A percentile compares a stretch with the other conserved stretches of the same genome.
phyloP scores from a whole-genome alignment of 2,888 invertebrate species.

The Sphaerophoria rueppellii region DNA sequence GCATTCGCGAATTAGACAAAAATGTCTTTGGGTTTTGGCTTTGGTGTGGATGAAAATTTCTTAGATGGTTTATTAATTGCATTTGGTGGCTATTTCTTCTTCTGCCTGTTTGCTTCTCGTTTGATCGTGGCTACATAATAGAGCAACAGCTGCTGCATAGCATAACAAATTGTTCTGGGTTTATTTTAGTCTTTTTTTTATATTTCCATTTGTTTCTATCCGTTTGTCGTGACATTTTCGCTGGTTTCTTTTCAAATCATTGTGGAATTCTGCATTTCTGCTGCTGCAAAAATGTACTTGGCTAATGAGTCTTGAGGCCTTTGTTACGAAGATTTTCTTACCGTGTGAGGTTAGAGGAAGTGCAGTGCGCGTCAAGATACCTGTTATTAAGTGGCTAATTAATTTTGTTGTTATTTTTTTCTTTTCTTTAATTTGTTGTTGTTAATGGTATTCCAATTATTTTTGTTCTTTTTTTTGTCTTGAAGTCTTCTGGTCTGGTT shows the following conservation, averaged over 20 bases:
- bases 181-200: conserved; percentile 15
- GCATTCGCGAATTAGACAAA: conserved; percentile 62
- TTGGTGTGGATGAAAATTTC: conserved; percentile 30
- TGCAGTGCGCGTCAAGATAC: conserved; percentile 72
- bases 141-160: background rate
- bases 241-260: conserved; percentile 26
- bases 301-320: conserved; percentile 33
- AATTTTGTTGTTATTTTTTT: conserved; percentile 58
- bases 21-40: conserved; percentile 39
- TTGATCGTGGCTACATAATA: background rate
- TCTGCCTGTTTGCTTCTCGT: background rate
- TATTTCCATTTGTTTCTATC: conserved; percentile 8
- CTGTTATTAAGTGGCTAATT: conserved; percentile 72
- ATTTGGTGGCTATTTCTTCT: background rate
- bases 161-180: conserved; percentile 60
- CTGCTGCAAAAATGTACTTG: background rate
- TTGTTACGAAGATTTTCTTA: conserved; percentile 16
- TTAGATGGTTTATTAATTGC: conserved; percentile 70
- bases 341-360: conserved; percentile 49
- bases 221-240: conserved; percentile 65
- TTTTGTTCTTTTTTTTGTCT: conserved; percentile 2
- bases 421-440: background rate
- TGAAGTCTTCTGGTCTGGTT: conserved; percentile 7
- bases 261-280: conserved; percentile 1
- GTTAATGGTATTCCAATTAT: conserved; percentile 26